These are phyloP conservation scores for Melipona beecheii DNA, from an alignment of 2,888 invertebrate genomes.

Conservation along the genomic window DNA sequence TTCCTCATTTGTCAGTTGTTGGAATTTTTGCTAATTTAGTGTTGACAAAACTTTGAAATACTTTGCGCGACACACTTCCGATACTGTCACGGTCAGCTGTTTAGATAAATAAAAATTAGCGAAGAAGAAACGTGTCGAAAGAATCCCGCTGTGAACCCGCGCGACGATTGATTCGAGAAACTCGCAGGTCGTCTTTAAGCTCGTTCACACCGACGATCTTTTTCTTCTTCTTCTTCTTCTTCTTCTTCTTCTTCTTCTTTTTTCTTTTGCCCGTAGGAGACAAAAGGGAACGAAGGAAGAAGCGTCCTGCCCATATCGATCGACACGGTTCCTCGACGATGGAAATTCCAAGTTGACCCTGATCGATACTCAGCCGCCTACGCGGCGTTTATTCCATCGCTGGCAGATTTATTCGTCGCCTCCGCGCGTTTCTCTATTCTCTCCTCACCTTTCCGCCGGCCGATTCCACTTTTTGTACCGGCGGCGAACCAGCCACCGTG, in stretches of 20 bases:
- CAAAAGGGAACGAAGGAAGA: slow-evolving; percentile 14
- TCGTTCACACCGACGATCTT: slow-evolving; percentile 14
- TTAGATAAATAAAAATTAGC: too few relatives aligned
- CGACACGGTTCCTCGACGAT: slow-evolving; percentile 46
- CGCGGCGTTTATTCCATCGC: slow-evolving; percentile 58
- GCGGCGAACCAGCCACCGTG: slow-evolving; percentile 41
- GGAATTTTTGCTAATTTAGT: too few relatives aligned
- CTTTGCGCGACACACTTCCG: too few relatives aligned
- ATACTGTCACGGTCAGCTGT: too few relatives aligned
- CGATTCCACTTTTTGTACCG: slow-evolving; percentile 35
- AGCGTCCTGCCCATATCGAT: slow-evolving; percentile 45
- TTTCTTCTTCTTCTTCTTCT: too few relatives aligned
- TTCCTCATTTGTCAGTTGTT: too few relatives aligned
- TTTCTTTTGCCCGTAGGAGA: background rate
- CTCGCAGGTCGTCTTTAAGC: slow-evolving; percentile 21
- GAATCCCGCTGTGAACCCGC: background rate
- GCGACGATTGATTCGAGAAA: slow-evolving; percentile 5
- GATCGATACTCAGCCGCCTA: slow-evolving; percentile 59
- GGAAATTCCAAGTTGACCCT: slow-evolving; percentile 64
- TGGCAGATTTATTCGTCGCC: slow-evolving; percentile 65
- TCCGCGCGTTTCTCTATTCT: background rate
- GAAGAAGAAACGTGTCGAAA: background rate
- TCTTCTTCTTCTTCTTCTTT: too few relatives aligned
- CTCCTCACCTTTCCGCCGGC: slow-evolving; percentile 4
- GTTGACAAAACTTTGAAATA: too few relatives aligned